phyloP scores from a whole-genome alignment of 2,113 vertebrate species.

The Falcunculus frontatus region DNA sequence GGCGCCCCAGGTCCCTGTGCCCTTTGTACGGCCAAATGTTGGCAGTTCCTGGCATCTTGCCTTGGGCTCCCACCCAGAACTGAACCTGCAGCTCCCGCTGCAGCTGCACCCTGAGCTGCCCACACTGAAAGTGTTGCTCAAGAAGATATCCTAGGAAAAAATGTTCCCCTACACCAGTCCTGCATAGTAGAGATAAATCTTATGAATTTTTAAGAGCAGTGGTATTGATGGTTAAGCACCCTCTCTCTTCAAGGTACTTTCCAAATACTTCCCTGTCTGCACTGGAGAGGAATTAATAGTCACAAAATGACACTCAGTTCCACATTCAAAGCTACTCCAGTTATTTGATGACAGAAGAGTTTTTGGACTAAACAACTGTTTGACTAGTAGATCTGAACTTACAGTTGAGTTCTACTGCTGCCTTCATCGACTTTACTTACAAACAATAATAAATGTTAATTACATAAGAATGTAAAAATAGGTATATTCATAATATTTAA shows the following conservation, averaged over 20 bases:
- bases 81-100: neutral
- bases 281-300: neutral
- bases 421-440: neutral
- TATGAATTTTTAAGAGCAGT: neutral
- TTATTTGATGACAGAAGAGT: neutral
- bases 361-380: neutral
- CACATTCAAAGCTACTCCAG: neutral
- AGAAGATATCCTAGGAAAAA: neutral
- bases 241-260: neutral
- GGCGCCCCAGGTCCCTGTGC: neutral
- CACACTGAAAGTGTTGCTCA: neutral
- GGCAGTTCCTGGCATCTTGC: neutral
- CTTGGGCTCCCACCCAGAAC: neutral
- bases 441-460: neutral
- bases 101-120: too few relatives aligned
- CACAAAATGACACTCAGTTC: neutral
- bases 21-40: neutral
- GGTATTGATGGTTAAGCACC: accelerated
- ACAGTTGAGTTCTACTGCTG: neutral
- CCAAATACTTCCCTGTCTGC: neutral
- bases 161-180: neutral
- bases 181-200: accelerated
- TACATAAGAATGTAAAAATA: neutral
- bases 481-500: neutral
- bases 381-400: neutral